Conservation (phyloP, 2,888 invertebrate species). For the Tetheella fluctuosa region DNA sequence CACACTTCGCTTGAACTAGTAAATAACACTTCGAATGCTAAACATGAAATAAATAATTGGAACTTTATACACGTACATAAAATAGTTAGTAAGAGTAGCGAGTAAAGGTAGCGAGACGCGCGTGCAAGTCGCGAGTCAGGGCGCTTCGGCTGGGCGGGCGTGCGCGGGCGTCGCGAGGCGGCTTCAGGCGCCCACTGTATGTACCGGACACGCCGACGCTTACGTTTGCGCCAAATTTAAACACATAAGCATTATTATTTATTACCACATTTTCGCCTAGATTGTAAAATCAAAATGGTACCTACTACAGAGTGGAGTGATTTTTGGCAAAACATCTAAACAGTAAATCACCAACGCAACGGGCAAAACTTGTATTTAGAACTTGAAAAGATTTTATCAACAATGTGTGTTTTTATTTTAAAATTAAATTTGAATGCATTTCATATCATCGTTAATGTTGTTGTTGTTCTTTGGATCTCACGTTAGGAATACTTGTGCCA, state of each 20-base stretch:
- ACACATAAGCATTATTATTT: constrained; percentile 71
- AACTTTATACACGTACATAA: constrained; percentile 4
- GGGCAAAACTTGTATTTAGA: constrained; percentile 34
- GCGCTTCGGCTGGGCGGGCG: constrained; percentile 18
- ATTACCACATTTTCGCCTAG: constrained; percentile 67
- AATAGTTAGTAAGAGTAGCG: constrained; percentile 15
- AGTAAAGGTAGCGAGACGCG: constrained; percentile 17
- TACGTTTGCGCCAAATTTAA: constrained; percentile 53
- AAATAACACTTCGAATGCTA: not conserved
- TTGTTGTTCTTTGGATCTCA: not conserved
- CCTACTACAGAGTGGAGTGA: constrained; percentile 48
- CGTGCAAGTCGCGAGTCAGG: constrained; percentile 23
- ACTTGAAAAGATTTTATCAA: constrained; percentile 19
- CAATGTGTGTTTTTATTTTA: constrained; percentile 9
- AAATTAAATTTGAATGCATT: constrained; percentile 2
- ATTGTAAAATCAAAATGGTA: constrained; percentile 63
- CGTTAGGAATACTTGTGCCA: not conserved
- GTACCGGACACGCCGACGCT: constrained; percentile 31
- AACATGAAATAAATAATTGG: not conserved
- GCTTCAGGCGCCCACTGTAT: constrained; percentile 54
- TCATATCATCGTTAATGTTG: not conserved
- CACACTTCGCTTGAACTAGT: not conserved
- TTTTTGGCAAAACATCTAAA: constrained; percentile 60
- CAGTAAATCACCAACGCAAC: constrained; percentile 30
- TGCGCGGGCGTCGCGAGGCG: constrained; percentile 40